phyloP scores from a whole-genome alignment of 2,113 vertebrate species.

The Xenopus tropicalis region UCB_Xtro_10.0 CM004450.2:124558501-124559000 shows the following conservation, averaged over 20 bases:
- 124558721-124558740: not conserved
- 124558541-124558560: constrained; percentile 16
- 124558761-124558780: not conserved
- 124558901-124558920: too few relatives aligned
- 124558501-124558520: constrained; percentile 42
- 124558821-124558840: not conserved
- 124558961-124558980: too few relatives aligned
- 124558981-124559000: too few relatives aligned
- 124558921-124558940: too few relatives aligned
- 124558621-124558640: not conserved
- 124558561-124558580: constrained; percentile 19
- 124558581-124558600: constrained; percentile 52
- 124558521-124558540: constrained; percentile 47
- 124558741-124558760: not conserved
- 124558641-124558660: not conserved
- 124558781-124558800: not conserved
- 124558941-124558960: too few relatives aligned
- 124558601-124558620: constrained; percentile 56
- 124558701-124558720: constrained; percentile 40
- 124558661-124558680: constrained; percentile 57
- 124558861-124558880: not conserved
- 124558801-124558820: not conserved
- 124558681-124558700: constrained; percentile 49
- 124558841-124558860: not conserved
- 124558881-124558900: not conserved